Evolutionary conservation across 64 coral and sea anemone genomes (phyloP), one percentile per base, ranked within the genome.

Genomic region (Montipora cactus): DNA sequence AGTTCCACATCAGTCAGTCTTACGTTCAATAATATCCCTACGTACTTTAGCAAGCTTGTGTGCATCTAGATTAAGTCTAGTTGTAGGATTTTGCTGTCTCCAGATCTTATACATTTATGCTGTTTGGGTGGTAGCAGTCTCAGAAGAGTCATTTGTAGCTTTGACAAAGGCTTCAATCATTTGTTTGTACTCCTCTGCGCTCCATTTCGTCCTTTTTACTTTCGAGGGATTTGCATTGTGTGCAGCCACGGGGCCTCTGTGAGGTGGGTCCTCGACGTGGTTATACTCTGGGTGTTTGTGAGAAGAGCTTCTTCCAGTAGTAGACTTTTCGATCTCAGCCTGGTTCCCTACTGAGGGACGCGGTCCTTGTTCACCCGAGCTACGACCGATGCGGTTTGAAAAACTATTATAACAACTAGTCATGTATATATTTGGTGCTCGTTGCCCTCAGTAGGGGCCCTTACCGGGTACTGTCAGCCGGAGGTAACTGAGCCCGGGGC

Each of bases 291-390:
- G 14, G 7, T 8, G 61, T n/a, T 90, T 12, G 4, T 90, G n/a
- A 20, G 77, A 80, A 81, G 89, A 79, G 55, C 67, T 81, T 80
- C 62, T 79, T 58, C 75, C 89, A 90, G 76, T 71, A 53, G 89
- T 21, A 78, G 8, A 89, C 47, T 77, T 78, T 89, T 77, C 74
- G 53, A 89, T 52, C 73, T 3, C 74, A 62, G 89, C 21, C 59
- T 90, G 77, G 89, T 90, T 77, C 28, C 77, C 8, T 67, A 14
- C 61, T 81, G 89, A 49, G 77, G 77, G 77, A 90, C 89, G 77
- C 77, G 47, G 1, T 48, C 89, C 89, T 81, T 90, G 76, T 59
- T 90, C 2, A 90, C 61, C 89, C 62, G 89, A 64, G 77, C 89
- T 59, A 81, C 89, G 61, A 25, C 25, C 59, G 59, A 80, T 81